These are phyloP conservation scores for Rhegmatorhina hoffmannsi DNA, from an alignment of 2,113 vertebrate genomes.

Conservation along the genomic window DNA sequence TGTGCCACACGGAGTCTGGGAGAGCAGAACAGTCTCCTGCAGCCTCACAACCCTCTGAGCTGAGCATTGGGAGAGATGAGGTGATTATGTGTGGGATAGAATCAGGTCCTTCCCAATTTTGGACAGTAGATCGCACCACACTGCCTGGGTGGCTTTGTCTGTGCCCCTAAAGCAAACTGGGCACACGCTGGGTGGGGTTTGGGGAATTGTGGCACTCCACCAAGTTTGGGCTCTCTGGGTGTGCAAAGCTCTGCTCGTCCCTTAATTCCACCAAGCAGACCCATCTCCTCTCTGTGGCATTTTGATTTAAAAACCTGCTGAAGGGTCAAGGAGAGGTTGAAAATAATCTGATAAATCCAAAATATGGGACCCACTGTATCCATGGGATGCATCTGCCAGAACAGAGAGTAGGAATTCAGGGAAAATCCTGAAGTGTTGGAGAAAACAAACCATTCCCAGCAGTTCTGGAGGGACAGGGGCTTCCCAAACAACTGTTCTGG, in stretches of 20 bases:
- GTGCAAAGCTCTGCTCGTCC: not conserved
- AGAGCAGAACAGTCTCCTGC: not conserved
- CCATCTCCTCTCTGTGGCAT: rapidly evolving
- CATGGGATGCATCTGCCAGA: not conserved
- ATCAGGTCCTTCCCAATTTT: not conserved
- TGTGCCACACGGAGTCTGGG: not conserved
- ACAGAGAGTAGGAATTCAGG: not conserved
- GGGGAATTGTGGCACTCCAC: not conserved
- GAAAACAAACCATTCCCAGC: not conserved
- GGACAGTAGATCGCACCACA: not conserved
- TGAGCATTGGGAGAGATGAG: not conserved
- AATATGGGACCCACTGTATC: rapidly evolving
- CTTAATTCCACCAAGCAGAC: not conserved
- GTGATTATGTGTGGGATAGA: constrained; percentile 7
- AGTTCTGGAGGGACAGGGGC: not conserved
- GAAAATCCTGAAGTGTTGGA: not conserved
- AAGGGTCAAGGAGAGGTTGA: not conserved
- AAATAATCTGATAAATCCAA: not conserved
- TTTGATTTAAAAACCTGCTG: not conserved
- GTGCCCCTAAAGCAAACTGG: constrained; percentile 25
- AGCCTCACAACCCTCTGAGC: not conserved
- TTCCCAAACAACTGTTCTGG: not conserved
- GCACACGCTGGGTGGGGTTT: not conserved
- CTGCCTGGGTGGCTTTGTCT: not conserved
- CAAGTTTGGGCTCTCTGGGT: not conserved